phyloP scores from a whole-genome alignment of 2,113 vertebrate genomes.

The Anthoscopus minutus region DNA sequence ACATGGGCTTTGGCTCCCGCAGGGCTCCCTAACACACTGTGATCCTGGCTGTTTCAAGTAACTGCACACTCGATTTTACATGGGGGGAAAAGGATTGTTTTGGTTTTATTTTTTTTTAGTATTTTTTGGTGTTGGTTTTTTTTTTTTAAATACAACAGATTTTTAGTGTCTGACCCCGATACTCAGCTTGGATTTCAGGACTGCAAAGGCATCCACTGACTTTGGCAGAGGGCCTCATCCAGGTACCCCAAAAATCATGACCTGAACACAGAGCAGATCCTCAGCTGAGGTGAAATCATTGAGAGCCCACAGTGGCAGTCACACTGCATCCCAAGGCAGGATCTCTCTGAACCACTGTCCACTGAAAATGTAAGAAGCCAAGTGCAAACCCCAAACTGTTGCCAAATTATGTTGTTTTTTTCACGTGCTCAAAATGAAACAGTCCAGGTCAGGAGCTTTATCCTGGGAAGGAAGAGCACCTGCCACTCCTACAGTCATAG shows the following conservation, averaged over 20 bases:
- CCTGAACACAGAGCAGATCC: background rate
- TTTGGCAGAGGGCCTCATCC: background rate
- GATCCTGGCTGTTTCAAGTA: background rate
- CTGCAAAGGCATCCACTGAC: background rate
- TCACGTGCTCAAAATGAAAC: background rate
- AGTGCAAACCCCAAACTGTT: background rate
- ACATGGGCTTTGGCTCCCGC: background rate
- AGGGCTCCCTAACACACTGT: background rate
- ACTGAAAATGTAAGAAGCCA: background rate
- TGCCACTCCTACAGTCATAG: background rate
- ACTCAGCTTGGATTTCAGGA: background rate
- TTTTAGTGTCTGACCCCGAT: background rate
- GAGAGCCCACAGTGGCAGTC: background rate
- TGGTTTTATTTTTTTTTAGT: background rate
- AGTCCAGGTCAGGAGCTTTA: background rate
- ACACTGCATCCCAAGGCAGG: background rate
- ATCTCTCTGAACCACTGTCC: background rate
- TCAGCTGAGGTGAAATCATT: background rate
- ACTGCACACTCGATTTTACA: background rate
- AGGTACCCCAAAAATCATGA: background rate
- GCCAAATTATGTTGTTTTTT: background rate
- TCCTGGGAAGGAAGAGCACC: conserved; percentile 17
- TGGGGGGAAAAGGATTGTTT: background rate
- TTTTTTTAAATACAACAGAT: too few relatives aligned
- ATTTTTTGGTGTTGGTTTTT: background rate